Percentiles rank a stretch among this genome's conserved stretches.
Conservation (phyloP, 2,797 vertebrate genomes). For the Enteromius paludinosus region DNA sequence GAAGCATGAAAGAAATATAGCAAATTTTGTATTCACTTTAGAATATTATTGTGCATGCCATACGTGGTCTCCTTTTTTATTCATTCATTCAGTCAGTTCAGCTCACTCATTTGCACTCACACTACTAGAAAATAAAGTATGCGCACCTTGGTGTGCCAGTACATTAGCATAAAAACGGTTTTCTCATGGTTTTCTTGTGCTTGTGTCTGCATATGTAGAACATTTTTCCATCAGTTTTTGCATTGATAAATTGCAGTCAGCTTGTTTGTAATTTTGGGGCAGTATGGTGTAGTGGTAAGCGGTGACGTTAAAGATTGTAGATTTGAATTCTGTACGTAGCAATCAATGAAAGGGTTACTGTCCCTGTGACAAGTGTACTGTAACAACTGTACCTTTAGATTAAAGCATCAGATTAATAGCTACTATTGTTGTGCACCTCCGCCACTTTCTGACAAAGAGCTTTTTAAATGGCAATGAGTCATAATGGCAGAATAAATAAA, state of each 20-base stretch:
- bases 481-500: no score
- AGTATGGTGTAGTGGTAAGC: background rate
- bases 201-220: no score
- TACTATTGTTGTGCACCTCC: background rate
- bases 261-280: background rate
- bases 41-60: background rate
- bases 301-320: background rate
- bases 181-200: no score
- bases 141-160: background rate
- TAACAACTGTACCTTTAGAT: constrained; percentile 19
- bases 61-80: background rate
- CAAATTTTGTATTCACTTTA: background rate
- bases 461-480: constrained; percentile 5
- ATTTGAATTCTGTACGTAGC: background rate
- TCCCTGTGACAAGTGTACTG: background rate
- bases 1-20: background rate
- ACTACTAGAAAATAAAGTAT: background rate
- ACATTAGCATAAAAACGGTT: background rate
- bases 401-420: background rate
- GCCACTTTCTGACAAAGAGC: background rate
- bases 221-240: background rate
- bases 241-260: no score
- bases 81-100: background rate
- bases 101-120: background rate
- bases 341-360: background rate